A percentile compares a stretch with the other conserved stretches of the same genome.
Evolutionary conservation across 2,113 vertebrate species (phyloP).

Genomic region (Pipra filicauda): DNA sequence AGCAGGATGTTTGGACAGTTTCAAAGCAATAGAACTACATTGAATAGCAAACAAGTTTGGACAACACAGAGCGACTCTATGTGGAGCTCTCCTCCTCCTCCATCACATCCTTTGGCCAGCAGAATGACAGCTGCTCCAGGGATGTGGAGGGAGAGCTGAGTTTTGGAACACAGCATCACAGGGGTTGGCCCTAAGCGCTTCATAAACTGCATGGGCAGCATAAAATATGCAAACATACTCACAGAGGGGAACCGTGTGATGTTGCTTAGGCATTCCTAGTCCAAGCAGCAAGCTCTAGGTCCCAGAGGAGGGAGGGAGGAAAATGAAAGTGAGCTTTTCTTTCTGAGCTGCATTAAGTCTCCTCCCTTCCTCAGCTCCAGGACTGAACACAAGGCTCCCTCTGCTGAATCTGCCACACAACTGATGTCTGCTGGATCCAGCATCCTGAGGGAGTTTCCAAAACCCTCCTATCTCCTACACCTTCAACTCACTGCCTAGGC

Average conservation of each 20-base stretch:
- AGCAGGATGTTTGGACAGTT: not conserved
- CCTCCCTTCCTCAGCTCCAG: not conserved
- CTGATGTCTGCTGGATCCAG: no score
- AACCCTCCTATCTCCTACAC: not conserved
- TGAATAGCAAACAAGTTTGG: not conserved
- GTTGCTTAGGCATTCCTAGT: not conserved
- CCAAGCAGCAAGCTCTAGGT: not conserved
- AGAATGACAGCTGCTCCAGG: not conserved
- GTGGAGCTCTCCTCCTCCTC: not conserved
- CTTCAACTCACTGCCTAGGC: not conserved
- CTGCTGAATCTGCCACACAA: not conserved
- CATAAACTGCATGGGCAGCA: not conserved
- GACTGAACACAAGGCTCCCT: conserved; percentile 4
- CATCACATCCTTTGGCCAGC: not conserved
- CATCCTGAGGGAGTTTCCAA: accelerated
- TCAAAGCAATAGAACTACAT: not conserved
- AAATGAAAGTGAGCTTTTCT: not conserved
- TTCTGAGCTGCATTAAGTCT: not conserved
- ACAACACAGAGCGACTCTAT: accelerated
- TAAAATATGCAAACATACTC: not conserved
- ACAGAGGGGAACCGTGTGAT: accelerated
- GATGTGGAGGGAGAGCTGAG: not conserved
- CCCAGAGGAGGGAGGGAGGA: not conserved
- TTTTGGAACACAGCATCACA: not conserved
- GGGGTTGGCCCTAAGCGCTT: not conserved